A percentile compares a stretch with the other conserved stretches of the same genome.
Evolutionary conservation across 37 sponge, comb jelly and placozoan genomes (phyloP).

Genomic region (Mnemiopsis leidyi): DNA sequence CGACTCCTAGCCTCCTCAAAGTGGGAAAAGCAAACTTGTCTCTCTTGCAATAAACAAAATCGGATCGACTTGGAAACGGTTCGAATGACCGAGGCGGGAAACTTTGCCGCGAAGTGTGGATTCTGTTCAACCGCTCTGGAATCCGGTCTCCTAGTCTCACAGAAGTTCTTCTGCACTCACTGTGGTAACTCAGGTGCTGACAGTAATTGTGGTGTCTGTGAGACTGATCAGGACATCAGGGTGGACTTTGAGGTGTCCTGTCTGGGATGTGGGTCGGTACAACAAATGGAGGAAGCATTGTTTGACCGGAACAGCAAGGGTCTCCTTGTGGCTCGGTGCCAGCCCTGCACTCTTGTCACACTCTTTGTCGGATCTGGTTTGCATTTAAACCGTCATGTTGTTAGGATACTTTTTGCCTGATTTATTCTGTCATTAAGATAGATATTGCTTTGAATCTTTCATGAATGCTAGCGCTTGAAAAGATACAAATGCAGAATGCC

Average conservation of each 20-base stretch:
- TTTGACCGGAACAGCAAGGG: not conserved
- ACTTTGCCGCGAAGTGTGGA: not conserved
- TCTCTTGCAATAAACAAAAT: not conserved
- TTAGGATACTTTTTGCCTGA: no score
- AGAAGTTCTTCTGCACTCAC: not conserved
- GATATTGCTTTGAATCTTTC: no score
- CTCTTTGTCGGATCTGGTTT: not conserved
- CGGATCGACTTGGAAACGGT: not conserved
- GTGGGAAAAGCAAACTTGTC: not conserved
- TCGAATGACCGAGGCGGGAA: not conserved
- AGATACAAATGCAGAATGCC: no score
- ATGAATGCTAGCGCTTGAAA: no score
- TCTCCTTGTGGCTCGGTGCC: not conserved
- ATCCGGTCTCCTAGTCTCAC: not conserved
- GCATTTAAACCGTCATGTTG: not conserved
- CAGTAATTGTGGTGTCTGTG: not conserved
- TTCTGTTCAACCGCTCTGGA: not conserved
- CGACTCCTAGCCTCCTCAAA: no score
- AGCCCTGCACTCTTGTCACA: not conserved
- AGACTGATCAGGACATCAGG: not conserved
- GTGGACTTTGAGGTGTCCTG: not conserved
- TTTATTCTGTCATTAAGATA: no score
- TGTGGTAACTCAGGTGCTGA: not conserved
- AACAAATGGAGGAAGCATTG: not conserved
- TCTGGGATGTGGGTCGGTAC: not conserved